Evolutionary conservation across 2,888 invertebrate species (phyloP).

Genomic region (Apamea monoglypha): DNA sequence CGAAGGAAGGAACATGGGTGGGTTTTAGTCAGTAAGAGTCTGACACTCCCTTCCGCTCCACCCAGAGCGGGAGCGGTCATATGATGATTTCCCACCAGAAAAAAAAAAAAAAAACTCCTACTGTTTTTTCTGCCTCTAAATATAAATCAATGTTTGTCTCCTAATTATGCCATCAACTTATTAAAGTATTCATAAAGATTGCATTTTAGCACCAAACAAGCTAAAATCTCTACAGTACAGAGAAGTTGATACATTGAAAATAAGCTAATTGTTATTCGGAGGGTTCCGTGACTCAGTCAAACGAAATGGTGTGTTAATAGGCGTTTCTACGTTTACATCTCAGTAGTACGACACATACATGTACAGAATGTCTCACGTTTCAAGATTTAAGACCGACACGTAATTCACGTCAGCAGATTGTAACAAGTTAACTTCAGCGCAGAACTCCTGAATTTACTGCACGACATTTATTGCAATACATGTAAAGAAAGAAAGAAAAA

Average conservation of each 20-base stretch:
- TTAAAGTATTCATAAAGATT: too few species aligned
- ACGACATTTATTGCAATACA: background rate
- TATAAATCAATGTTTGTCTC: too few species aligned
- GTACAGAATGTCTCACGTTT: background rate
- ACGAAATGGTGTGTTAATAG: background rate
- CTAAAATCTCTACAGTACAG: background rate
- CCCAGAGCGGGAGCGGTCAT: too few species aligned
- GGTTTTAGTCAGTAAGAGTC: too few species aligned
- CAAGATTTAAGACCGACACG: conserved; percentile 12
- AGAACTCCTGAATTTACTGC: background rate
- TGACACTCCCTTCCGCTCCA: too few species aligned
- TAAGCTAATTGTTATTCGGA: background rate
- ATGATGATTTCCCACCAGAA: too few species aligned
- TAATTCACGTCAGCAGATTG: background rate
- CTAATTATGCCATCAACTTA: too few species aligned
- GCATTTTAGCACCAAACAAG: too few species aligned
- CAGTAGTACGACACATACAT: background rate
- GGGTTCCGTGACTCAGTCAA: background rate
- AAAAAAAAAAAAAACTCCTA: too few species aligned
- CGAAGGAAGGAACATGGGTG: too few species aligned
- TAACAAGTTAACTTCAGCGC: conserved; percentile 2
- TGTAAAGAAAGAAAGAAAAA: background rate
- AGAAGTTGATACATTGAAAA: background rate
- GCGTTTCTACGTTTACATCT: background rate
- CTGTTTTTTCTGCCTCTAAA: too few species aligned